These are phyloP conservation scores for Axinella damicornis DNA, from an alignment of 37 sponge, comb jelly and placozoan genomes.

Conservation along the genomic window DNA sequence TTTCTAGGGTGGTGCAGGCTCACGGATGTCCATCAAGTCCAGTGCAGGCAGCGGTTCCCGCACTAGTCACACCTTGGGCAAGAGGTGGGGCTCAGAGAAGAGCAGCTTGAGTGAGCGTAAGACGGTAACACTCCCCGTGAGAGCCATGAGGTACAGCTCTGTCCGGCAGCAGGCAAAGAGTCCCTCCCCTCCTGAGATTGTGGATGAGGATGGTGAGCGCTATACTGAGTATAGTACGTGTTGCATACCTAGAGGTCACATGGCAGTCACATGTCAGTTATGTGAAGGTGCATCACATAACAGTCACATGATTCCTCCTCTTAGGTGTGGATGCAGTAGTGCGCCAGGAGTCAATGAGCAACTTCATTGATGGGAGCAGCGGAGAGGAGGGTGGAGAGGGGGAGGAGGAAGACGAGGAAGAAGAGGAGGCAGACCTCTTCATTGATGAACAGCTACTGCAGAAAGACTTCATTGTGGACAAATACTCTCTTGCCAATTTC, in stretches of 20 bases:
- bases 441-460: constrained; percentile 21
- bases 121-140: background rate
- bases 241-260: too few relatives aligned
- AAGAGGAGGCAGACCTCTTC: background rate
- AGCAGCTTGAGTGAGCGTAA: background rate
- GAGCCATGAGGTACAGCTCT: background rate
- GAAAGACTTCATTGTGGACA: constrained; percentile 48
- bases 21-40: background rate
- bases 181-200: too few relatives aligned
- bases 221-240: too few relatives aligned
- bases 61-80: background rate
- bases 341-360: too few relatives aligned
- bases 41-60: background rate
- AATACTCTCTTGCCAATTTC: constrained; percentile 23
- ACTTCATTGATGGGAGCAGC: too few relatives aligned
- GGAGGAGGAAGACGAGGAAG: constrained; percentile 29
- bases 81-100: background rate
- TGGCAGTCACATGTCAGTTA: too few relatives aligned
- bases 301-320: too few relatives aligned
- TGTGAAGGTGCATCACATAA: too few relatives aligned
- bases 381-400: constrained; percentile 26
- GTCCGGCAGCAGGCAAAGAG: background rate
- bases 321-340: too few relatives aligned
- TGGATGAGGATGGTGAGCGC: too few relatives aligned
- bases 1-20: background rate